Base-by-base conservation (phyloP, 2,797 vertebrate species). In the Scleropages formosus region DNA sequence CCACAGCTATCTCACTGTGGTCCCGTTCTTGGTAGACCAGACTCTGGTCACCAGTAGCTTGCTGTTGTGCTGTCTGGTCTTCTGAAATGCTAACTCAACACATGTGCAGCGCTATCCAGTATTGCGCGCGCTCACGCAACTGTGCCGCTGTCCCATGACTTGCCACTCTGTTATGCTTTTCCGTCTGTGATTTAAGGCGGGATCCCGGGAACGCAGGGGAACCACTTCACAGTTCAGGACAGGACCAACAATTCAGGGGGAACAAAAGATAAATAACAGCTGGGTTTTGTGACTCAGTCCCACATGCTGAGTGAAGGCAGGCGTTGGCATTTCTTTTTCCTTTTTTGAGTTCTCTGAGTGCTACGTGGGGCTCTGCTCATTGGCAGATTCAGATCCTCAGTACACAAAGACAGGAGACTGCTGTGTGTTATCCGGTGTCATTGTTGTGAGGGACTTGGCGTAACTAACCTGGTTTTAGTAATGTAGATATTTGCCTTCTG, bases 181-280 rank as follows among this genome's bases (percentile, higher is more conserved):
- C 12, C 18, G 67, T 69, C 67, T 69, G 47, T 20, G 51, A 9
- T 49, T 26, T 51, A 46, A 18, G 13, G 26, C n/a, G 26, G 2
- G 26, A 27, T 71, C 56, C n/a, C 1, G 15, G 49, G 11, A 51
- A 58, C n/a, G 4, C 15, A 47, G 51, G 27, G 69, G 69, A 71
- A 56, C 51, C 26, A 39, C 69, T 71, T 71, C 18, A 71, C n/a
- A 71, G 26, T 27, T 22, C 46, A 26, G 67, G 69, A 51, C 53
- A 58, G 10, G 31, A 26, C 16, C 53, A 12, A 18, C 18, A 12
- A 71, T 27, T 58, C 16, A 26, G 56, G 27, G 51, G 51, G 51
- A 58, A 71, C 53, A 71, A 47, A 71, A 58, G 53, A 16, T 9
- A 71, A 56, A 56, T 56, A 56, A 56, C 53, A 56, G 53, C 53